These are phyloP conservation scores for Lophura nycthemera DNA, from an alignment of 2,113 vertebrate genomes.

Conservation along the genomic window DNA sequence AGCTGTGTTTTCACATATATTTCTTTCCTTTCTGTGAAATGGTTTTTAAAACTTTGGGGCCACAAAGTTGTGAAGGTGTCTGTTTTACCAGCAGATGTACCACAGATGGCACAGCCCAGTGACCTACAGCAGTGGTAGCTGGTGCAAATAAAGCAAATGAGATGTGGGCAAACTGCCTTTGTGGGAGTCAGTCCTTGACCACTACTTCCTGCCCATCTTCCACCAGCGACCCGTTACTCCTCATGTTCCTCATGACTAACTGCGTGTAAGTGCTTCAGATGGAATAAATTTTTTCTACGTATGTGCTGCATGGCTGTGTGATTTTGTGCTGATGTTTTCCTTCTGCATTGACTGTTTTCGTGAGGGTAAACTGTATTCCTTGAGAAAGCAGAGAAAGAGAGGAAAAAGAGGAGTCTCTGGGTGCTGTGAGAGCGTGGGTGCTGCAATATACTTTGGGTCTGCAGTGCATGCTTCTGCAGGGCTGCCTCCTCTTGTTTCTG, in stretches of 20 bases:
- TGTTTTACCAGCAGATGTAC: constrained; percentile 61
- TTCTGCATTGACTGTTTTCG: not conserved
- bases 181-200: constrained; percentile 67
- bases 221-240: constrained; percentile 77
- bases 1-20: constrained; percentile 76
- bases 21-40: constrained; percentile 82
- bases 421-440: fast-evolving
- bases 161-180: constrained; percentile 43
- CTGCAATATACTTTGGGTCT: fast-evolving
- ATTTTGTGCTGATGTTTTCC: not conserved
- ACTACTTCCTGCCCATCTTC: constrained; percentile 65
- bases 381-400: not conserved
- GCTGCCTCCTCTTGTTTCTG: not conserved
- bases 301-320: constrained; percentile 19
- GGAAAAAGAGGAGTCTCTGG: too few relatives aligned
- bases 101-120: constrained; percentile 8
- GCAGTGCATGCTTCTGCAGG: fast-evolving
- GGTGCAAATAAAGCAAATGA: constrained; percentile 48
- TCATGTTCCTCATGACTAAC: constrained; percentile 73
- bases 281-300: constrained; percentile 85
- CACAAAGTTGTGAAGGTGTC: constrained; percentile 70
- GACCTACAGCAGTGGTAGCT: constrained; percentile 51
- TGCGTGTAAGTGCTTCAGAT: constrained; percentile 77
- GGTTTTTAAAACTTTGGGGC: constrained; percentile 75
- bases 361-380: fast-evolving